Evolutionary conservation across 2,113 vertebrate genomes (phyloP), one percentile per base, ranked within the genome.

Genomic region (Aphelocoma coerulescens): DNA sequence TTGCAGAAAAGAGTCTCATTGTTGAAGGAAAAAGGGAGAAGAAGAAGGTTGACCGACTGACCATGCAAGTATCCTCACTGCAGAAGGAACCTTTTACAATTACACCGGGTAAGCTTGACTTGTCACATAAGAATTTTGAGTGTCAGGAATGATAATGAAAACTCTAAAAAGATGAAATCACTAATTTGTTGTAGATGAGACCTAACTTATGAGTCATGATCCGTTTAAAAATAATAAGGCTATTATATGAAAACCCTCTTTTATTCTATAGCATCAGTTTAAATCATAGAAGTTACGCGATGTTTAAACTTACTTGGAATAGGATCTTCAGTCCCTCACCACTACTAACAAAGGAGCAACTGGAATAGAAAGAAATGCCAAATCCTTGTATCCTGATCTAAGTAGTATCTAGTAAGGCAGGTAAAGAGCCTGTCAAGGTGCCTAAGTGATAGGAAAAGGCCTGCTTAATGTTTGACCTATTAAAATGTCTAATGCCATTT

Each of bases 21-120:
- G 88, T 99, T 41, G 99, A 99, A 97, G 99, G 99, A n/a, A 99
- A 99, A 91, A 98, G 99, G 52, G 97, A 99, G 32, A 99, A 99
- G 96, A 99, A 99, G 91, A 99, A 98, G 6, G 98, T 99, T 27
- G 99, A 99, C 89, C 97, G 99, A 66, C 97, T 99, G 52, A 98
- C 99, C 23, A 98, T 99, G 93, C 99, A 99, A 92, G 98, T 98
- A 6, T 98, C 98, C 4, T 99, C 99, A 2, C 97, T 98, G 52
- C 98, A 98, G 87, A 98, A 97, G 91, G 98, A 99, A 65, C 99
- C 99, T 76, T 98, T 99, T 65, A 99, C 98, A 93, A 96, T 99
- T 67, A 98, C 98, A 93, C 99, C 99, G 57, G 99, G 99, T 98
- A 95, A 97, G 88, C 78, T 62, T 90, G 46, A 91, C 58, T 41